phyloP scores from a whole-genome alignment of 2,113 vertebrate genomes.

The Arizona elegans region DNA sequence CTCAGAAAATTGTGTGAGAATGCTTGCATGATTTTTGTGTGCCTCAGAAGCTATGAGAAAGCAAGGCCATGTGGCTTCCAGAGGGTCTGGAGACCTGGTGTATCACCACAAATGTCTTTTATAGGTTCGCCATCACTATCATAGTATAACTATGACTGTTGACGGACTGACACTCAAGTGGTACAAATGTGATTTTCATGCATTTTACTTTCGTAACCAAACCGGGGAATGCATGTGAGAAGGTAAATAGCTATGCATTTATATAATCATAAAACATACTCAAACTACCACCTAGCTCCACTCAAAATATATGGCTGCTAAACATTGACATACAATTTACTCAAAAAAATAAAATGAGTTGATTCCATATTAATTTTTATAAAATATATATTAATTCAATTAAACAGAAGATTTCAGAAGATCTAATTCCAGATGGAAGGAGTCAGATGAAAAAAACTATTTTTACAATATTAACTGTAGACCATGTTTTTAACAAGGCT shows the following conservation, averaged over 20 bases:
- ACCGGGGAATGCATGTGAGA: background rate
- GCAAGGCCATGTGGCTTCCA: background rate
- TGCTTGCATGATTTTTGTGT: background rate
- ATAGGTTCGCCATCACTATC: background rate
- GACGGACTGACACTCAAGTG: conserved; percentile 24
- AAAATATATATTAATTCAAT: background rate
- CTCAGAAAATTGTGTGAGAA: background rate
- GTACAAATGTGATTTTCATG: conserved; percentile 27
- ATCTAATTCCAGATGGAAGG: background rate
- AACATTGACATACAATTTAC: background rate
- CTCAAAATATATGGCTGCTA: background rate
- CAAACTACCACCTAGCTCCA: conserved; percentile 11
- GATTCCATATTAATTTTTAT: background rate
- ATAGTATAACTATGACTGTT: conserved; percentile 27
- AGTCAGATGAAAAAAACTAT: background rate
- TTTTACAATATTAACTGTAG: background rate
- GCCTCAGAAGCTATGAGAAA: background rate
- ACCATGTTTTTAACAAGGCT: background rate
- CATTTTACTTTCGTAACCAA: conserved; percentile 14
- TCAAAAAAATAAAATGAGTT: background rate
- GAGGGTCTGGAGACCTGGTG: background rate
- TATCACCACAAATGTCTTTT: background rate
- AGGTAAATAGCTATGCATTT: conserved; percentile 6
- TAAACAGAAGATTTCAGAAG: background rate
- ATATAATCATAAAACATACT: conserved; percentile 19